phyloP scores from a whole-genome alignment of 2,888 invertebrate species.

The Microdon myrmicae region DNA sequence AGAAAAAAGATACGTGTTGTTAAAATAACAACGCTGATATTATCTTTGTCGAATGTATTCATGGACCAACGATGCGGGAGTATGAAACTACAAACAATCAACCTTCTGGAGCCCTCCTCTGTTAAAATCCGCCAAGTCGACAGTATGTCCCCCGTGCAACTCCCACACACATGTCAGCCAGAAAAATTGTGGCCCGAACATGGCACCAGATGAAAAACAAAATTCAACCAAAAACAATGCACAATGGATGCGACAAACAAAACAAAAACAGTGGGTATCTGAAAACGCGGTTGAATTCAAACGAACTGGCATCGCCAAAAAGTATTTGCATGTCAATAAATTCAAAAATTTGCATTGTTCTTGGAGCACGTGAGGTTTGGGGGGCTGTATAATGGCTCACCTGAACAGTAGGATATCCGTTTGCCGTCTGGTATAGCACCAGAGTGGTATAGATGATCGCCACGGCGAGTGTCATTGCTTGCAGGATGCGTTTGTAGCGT shows the following conservation, averaged over 20 bases:
- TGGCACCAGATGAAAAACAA: slow-evolving; percentile 7
- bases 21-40: no score
- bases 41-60: no score
- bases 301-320: slow-evolving; percentile 25
- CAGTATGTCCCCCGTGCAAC: background rate
- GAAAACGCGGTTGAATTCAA: slow-evolving; percentile 10
- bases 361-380: background rate
- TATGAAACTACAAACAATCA: no score
- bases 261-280: slow-evolving; percentile 7
- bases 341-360: slow-evolving; percentile 44
- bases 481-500: slow-evolving; percentile 66
- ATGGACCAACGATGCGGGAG: no score
- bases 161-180: slow-evolving; percentile 19
- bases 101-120: no score
- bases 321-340: slow-evolving; percentile 51
- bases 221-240: slow-evolving; percentile 25
- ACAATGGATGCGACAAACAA: background rate
- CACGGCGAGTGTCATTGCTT: slow-evolving; percentile 67
- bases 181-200: slow-evolving; percentile 38
- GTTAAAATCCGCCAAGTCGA: slow-evolving; percentile 1
- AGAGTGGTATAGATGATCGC: slow-evolving; percentile 66
- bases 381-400: slow-evolving; percentile 55
- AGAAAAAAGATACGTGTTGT: no score
- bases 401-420: slow-evolving; percentile 66
- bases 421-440: slow-evolving; percentile 66